phyloP scores from a whole-genome alignment of 2,888 invertebrate genomes.

The Deilephila elpenor region DNA sequence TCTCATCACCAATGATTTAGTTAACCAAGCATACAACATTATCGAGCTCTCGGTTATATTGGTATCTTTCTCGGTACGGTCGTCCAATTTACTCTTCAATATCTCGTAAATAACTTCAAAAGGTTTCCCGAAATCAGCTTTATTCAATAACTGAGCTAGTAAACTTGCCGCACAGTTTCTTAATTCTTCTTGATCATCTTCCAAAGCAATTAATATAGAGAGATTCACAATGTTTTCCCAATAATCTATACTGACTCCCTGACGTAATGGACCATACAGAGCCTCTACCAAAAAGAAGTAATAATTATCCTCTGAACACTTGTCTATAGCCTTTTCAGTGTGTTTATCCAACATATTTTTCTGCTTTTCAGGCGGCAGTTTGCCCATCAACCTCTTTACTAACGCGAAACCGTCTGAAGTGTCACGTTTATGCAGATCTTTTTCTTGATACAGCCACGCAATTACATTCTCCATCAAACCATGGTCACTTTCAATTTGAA shows the following conservation, averaged over 20 bases:
- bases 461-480: slow-evolving; percentile 71
- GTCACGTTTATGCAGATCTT: slow-evolving; percentile 53
- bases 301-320: slow-evolving; percentile 57
- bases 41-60: slow-evolving; percentile 61
- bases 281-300: slow-evolving; percentile 79
- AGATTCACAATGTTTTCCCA: slow-evolving; percentile 64
- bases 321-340: slow-evolving; percentile 56
- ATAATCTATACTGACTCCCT: slow-evolving; percentile 63
- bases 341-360: slow-evolving; percentile 57
- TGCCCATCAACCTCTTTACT: slow-evolving; percentile 68
- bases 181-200: slow-evolving; percentile 59
- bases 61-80: slow-evolving; percentile 53
- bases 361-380: slow-evolving; percentile 67
- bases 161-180: slow-evolving; percentile 77
- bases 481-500: slow-evolving; percentile 75
- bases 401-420: slow-evolving; percentile 64
- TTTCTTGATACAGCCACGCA: slow-evolving; percentile 66
- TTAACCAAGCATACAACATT: slow-evolving; percentile 72
- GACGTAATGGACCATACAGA: slow-evolving; percentile 77
- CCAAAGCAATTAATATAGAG: slow-evolving; percentile 65
- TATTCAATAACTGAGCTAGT: slow-evolving; percentile 85
- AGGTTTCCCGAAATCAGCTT: slow-evolving; percentile 71
- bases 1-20: slow-evolving; percentile 72
- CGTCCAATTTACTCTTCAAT: slow-evolving; percentile 58
- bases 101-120: slow-evolving; percentile 71